Evolutionary conservation across 1,140 invertebrate genomes (phyloP).

Genomic region (Philotrypesis tridentata): DNA sequence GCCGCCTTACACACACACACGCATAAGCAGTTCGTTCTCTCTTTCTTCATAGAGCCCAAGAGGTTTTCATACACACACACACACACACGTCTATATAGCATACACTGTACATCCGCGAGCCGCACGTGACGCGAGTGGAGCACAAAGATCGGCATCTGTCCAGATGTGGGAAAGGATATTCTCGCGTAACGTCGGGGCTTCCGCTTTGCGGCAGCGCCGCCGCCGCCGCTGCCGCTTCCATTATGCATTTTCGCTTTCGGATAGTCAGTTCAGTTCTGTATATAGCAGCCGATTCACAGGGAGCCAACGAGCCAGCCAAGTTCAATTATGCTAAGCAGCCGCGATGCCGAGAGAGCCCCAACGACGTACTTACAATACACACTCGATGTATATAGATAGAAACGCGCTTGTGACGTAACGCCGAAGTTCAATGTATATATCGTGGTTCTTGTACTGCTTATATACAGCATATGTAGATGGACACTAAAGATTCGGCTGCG

Average conservation of each 20-base stretch:
- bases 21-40: neutral
- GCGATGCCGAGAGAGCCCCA: no score
- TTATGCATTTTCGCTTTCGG: slow-evolving; percentile 18
- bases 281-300: neutral
- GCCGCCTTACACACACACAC: neutral
- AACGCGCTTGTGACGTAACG: neutral
- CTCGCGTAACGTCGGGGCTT: slow-evolving; percentile 52
- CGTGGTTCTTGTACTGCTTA: neutral
- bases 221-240: no score
- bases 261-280: no score
- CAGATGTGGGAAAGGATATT: slow-evolving; percentile 54
- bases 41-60: neutral
- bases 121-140: neutral
- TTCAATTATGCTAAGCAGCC: no score
- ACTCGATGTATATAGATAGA: no score
- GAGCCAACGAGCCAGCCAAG: neutral
- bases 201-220: slow-evolving; percentile 32
- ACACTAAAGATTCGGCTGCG: no score
- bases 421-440: neutral
- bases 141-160: slow-evolving; percentile 27
- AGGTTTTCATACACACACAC: neutral
- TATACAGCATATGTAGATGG: no score
- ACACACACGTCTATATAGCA: neutral
- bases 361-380: no score
- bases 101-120: no score